These are phyloP conservation scores for Liopterus haemorrhoidalis DNA, from an alignment of 2,888 invertebrate genomes.

Conservation along the genomic window DNA sequence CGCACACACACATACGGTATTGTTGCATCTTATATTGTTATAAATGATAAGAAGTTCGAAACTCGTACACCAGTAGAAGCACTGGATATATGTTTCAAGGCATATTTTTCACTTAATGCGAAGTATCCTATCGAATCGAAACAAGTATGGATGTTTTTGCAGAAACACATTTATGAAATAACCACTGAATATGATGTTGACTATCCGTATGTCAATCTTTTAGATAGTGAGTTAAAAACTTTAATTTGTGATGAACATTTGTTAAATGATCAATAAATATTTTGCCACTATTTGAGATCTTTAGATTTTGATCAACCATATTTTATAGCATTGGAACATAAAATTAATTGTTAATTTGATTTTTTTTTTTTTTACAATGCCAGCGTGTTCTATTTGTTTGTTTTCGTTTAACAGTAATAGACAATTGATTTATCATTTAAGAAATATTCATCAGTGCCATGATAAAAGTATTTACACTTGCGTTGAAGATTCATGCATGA, in stretches of 20 bases:
- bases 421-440: neutral
- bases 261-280: too few relatives aligned
- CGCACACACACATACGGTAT: too few relatives aligned
- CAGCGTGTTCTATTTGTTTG: neutral
- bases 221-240: neutral
- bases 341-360: too few relatives aligned
- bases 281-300: too few relatives aligned
- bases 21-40: too few relatives aligned
- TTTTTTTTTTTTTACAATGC: slow-evolving; percentile 1
- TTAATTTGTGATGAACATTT: too few relatives aligned
- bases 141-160: slow-evolving; percentile 8
- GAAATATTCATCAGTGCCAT: neutral
- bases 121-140: slow-evolving; percentile 7
- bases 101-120: slow-evolving; percentile 8
- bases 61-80: slow-evolving; percentile 1
- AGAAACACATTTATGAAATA: slow-evolving; percentile 7
- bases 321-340: too few relatives aligned
- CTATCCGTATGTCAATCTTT: neutral
- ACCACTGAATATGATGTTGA: neutral
- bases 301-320: too few relatives aligned
- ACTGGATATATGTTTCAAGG: slow-evolving; percentile 10
- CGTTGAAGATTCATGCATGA: slow-evolving; percentile 2
- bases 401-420: neutral
- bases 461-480: slow-evolving; percentile 2
- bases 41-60: neutral